Conservation (phyloP, 2,113 vertebrate species). For the Anguilla rostrata region DNA sequence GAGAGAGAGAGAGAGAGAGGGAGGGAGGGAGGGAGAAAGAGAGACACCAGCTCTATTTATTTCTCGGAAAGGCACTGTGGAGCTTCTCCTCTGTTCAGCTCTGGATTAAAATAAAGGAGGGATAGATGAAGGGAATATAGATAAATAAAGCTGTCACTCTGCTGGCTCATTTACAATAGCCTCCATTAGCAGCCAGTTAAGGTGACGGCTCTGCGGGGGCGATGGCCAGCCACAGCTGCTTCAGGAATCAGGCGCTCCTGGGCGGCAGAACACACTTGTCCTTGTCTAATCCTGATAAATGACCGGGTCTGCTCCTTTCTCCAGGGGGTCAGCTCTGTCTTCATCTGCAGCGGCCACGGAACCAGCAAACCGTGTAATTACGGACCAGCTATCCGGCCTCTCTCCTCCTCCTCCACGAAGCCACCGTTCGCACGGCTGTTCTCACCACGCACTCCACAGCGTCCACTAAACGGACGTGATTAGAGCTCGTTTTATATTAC, state of each 20-base stretch:
- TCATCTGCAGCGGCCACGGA: not conserved
- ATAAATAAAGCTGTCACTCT: not conserved
- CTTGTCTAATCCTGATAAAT: slow-evolving; percentile 8
- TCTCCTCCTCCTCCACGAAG: not conserved
- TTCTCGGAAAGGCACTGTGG: not conserved
- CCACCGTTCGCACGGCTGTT: not conserved
- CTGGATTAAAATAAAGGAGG: not conserved
- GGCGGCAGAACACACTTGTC: not conserved
- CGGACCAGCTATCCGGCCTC: not conserved
- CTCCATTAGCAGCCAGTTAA: too few species aligned
- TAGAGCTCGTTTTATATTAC: not conserved
- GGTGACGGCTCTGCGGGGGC: not conserved
- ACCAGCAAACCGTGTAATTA: not conserved
- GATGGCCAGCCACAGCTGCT: not conserved
- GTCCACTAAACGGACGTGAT: not conserved
- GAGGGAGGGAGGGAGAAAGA: too few species aligned
- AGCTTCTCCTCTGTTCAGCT: not conserved
- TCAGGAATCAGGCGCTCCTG: not conserved
- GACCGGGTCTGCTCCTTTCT: not conserved
- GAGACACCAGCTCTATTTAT: not conserved
- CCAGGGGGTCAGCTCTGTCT: not conserved
- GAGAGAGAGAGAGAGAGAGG: too few species aligned
- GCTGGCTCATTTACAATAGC: not conserved
- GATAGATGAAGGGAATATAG: not conserved
- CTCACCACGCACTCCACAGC: not conserved